phyloP scores from a whole-genome alignment of 2,888 invertebrate genomes.

The Baccha elongata region DNA sequence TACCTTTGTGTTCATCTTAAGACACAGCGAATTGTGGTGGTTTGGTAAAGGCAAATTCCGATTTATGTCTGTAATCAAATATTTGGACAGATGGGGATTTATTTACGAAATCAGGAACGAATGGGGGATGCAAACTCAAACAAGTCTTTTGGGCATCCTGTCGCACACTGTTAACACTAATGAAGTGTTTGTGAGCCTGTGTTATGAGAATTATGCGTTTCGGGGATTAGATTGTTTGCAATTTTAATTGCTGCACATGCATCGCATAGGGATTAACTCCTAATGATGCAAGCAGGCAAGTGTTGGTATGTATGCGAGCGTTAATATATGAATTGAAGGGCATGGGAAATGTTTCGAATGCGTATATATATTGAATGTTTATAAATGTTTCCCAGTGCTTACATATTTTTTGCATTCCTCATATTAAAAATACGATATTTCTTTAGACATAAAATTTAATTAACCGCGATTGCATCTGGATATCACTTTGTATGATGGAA shows the following conservation, averaged over 20 bases:
- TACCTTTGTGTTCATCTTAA: conserved; percentile 20
- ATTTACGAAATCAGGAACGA: background rate
- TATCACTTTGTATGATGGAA: too few species aligned
- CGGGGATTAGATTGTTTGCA: conserved; percentile 70
- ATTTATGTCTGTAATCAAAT: conserved; percentile 72
- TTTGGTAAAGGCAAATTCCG: conserved; percentile 46
- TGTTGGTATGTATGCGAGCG: too few species aligned
- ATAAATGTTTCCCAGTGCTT: too few species aligned
- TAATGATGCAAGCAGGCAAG: conserved; percentile 47
- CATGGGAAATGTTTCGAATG: too few species aligned
- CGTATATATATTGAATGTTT: too few species aligned
- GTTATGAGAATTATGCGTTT: conserved; percentile 44
- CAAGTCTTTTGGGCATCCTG: conserved; percentile 44
- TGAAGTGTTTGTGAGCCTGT: conserved; percentile 65
- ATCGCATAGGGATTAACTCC: conserved; percentile 65
- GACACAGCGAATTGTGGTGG: conserved; percentile 22
- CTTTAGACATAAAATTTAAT: too few species aligned
- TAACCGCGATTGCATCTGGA: too few species aligned
- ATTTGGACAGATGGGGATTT: conserved; percentile 71
- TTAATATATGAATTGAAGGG: too few species aligned
- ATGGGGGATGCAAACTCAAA: conserved; percentile 1
- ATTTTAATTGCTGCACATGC: conserved; percentile 71
- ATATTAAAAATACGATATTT: too few species aligned
- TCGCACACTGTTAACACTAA: conserved; percentile 60
- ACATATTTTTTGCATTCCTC: too few species aligned